Conservation (phyloP, 2,797 vertebrate species). For the Hylomyscus alleni region DNA sequence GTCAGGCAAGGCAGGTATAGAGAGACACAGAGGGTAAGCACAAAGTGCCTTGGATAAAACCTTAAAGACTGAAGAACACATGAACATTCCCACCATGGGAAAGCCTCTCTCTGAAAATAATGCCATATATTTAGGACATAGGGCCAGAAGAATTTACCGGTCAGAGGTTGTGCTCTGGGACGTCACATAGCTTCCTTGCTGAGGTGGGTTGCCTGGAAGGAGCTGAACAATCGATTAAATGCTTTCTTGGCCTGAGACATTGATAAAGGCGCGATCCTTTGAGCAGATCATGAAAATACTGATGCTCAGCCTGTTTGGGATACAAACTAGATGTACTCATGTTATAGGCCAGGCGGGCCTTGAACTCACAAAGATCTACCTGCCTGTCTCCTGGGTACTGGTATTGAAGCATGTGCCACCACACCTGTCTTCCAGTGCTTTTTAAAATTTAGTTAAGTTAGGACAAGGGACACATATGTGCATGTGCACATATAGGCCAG, state of each 20-base stretch:
- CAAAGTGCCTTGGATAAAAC: accelerated
- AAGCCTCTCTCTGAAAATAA: not conserved
- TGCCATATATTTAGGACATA: not conserved
- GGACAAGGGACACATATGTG: not conserved
- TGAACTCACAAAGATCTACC: not conserved
- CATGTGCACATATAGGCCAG: accelerated
- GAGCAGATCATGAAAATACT: not conserved
- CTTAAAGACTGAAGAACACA: accelerated
- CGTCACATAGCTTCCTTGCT: not conserved
- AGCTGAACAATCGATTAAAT: not conserved
- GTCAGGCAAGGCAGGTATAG: accelerated
- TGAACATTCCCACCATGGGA: accelerated
- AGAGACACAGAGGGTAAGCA: accelerated
- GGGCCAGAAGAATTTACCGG: not conserved
- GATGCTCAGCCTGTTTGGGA: not conserved
- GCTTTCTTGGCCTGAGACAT: not conserved
- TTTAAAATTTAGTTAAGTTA: not conserved
- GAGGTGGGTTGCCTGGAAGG: not conserved
- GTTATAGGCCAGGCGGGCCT: not conserved
- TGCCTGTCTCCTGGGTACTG: not conserved
- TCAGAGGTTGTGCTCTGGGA: not conserved
- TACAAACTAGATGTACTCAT: not conserved
- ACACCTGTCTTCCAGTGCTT: not conserved
- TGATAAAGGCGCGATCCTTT: not conserved
- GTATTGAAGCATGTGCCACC: not conserved